These are phyloP conservation scores for Sylvilagus floridanus DNA, from an alignment of 2,797 vertebrate genomes.

Conservation along the genomic window DNA sequence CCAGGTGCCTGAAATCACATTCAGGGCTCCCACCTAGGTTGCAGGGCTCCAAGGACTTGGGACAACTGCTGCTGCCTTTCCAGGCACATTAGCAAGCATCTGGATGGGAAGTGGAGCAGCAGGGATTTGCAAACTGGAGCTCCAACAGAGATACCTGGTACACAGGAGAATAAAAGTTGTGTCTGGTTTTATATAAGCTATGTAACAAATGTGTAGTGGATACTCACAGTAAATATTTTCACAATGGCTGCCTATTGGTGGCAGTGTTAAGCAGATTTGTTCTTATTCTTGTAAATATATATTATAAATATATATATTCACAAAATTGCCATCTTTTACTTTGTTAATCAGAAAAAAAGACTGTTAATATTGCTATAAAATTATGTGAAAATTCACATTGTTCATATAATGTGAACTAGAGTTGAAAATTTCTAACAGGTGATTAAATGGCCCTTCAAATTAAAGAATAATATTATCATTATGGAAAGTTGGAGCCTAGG, in stretches of 20 bases:
- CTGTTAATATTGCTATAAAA: background rate
- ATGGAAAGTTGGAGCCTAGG: background rate
- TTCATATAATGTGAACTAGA: background rate
- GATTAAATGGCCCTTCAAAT: background rate
- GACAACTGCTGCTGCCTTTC: too few species aligned
- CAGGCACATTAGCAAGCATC: too few species aligned
- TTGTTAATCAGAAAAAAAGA: background rate
- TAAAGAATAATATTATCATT: background rate
- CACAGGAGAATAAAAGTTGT: background rate
- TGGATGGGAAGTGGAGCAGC: too few species aligned
- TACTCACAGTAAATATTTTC: background rate
- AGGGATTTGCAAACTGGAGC: too few species aligned
- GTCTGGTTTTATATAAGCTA: background rate
- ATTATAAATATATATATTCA: background rate
- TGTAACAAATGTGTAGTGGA: background rate
- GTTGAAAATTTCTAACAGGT: background rate
- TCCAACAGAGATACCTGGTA: too few species aligned
- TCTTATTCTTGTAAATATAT: background rate
- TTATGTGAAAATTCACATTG: background rate
- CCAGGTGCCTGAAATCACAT: too few species aligned
- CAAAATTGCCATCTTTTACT: background rate
- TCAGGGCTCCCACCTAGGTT: too few species aligned
- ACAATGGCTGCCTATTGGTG: background rate
- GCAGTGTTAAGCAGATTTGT: background rate
- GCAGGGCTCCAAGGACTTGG: too few species aligned